A percentile compares a stretch with the other conserved stretches of the same genome.
Evolutionary conservation across 2,797 vertebrate species (phyloP).

Genomic region (Acanthis flammea): DNA sequence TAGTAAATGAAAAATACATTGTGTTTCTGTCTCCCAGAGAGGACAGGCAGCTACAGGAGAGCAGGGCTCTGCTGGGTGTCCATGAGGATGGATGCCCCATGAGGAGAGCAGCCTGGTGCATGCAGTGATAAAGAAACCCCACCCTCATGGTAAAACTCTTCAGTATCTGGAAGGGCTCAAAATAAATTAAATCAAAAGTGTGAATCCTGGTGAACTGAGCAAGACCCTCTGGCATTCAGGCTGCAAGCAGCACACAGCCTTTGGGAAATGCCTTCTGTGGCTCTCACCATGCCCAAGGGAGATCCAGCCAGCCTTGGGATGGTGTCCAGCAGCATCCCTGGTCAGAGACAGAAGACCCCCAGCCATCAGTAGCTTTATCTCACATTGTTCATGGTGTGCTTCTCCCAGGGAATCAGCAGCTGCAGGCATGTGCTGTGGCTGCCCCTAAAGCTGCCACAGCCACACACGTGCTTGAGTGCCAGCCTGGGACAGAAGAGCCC

Average conservation of each 20-base stretch:
- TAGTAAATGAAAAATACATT: accelerated
- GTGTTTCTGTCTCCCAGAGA: neutral
- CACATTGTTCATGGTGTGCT: accelerated
- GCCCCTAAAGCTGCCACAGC: neutral
- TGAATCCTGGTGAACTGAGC: neutral
- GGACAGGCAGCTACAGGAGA: neutral
- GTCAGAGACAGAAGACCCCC: neutral
- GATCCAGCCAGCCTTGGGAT: accelerated
- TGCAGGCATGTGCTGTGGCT: accelerated
- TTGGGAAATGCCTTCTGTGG: neutral
- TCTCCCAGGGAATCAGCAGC: neutral
- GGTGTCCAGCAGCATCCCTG: neutral
- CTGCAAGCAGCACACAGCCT: neutral
- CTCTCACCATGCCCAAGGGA: neutral
- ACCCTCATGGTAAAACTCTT: accelerated
- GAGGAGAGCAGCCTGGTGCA: neutral
- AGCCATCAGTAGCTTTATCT: neutral
- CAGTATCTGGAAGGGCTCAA: accelerated
- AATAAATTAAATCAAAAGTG: neutral
- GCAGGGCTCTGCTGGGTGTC: neutral
- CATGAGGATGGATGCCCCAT: accelerated
- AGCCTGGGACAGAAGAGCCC: neutral
- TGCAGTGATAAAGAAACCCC: neutral
- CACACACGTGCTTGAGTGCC: accelerated
- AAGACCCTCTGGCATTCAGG: neutral